Base-by-base conservation (phyloP, 2,113 vertebrate genomes). In the Pterocles burchelli region DNA sequence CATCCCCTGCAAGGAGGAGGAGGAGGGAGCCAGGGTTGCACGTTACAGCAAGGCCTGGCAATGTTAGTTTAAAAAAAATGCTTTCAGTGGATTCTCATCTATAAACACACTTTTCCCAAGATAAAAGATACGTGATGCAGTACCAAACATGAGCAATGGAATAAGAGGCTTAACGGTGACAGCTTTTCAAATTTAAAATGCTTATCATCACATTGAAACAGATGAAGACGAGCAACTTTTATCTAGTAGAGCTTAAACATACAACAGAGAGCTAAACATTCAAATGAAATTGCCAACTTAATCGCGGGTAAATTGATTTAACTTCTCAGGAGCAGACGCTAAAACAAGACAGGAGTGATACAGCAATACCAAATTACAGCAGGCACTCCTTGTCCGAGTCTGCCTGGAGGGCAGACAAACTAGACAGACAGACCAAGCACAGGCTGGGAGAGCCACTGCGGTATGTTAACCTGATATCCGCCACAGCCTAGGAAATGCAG, bases 151-250 rank as follows among this genome's bases (percentile, higher is more conserved):
- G 4, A 93, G 49, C 68, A 75, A 49, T 1, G 57, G 49, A 87
- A 20, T 19, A 71, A 63, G 34, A 74, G 34, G 67, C 76, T 84
- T 31, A 26, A 59, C 0, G 1, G 70, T 48, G 70, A 90, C 62
- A 72, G 84, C 66, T 90, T 78, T 29, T 36, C 70, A 59, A 48
- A 78, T 92, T 86, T 75, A 74, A 94, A 88, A 80, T 43, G 67
- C 94, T 22, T 51, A 91, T 84, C 54, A 34, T 63, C 52, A 71
- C 49, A n/a, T 17, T 7, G 80, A 89, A 84, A 90, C 76, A 88
- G 75, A 94, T 87, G 75, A 93, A 92, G 88, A 80, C 29, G 14
- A 91, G 83, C 55, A 84, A 71, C 79, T 96, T 83, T 41, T 34
- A 86, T 77, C 73, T 70, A 33, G 36, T 10, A 11, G 31, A 70